Conservation (phyloP, 2,797 vertebrate species). For the Eremophila alpestris region DNA sequence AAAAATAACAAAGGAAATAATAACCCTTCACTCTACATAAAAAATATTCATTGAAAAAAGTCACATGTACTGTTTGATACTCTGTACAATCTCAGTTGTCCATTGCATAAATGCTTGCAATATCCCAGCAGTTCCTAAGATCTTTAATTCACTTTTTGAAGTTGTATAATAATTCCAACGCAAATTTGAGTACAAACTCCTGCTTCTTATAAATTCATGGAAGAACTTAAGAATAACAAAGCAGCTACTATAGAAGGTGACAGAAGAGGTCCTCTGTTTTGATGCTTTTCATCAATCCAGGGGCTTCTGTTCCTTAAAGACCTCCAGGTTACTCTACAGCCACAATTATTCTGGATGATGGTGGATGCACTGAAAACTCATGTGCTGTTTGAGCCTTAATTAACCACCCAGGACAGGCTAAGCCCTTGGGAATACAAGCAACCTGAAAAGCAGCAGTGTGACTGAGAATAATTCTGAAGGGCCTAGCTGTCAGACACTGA, state of each 20-base stretch:
- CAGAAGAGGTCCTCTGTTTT: neutral
- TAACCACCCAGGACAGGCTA: rapidly evolving
- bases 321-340: neutral
- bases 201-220: neutral
- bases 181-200: neutral
- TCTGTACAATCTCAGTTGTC: neutral
- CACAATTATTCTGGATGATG: neutral
- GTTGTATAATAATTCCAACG: neutral
- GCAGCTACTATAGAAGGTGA: neutral
- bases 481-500: neutral
- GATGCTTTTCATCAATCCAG: neutral
- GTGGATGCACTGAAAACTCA: neutral
- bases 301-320: neutral
- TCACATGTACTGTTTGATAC: neutral
- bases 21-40: neutral
- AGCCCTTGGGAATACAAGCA: neutral
- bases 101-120: neutral
- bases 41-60: neutral
- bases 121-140: neutral
- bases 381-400: neutral
- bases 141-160: neutral
- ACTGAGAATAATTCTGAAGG: neutral
- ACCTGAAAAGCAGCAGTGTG: neutral
- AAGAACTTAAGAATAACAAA: neutral
- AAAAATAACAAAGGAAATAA: neutral